Evolutionary conservation across 2,888 invertebrate species (phyloP), one percentile per base, ranked within the genome.

Genomic region (Caenorhabditis afra): DNA sequence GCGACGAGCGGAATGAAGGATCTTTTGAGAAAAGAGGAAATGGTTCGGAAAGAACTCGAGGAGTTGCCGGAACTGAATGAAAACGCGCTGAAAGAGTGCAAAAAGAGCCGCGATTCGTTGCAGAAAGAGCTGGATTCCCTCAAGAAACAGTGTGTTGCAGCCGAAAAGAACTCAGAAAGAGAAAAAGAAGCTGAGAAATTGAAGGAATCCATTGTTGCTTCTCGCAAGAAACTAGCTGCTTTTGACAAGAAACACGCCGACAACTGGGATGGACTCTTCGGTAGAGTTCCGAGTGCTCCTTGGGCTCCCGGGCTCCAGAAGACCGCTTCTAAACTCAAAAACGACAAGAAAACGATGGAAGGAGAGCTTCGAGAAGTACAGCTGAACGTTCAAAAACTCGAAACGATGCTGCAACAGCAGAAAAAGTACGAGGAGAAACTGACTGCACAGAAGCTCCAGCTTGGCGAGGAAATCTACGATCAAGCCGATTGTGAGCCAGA

Each of bases 51-150:
- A 23, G 35, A 55, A 10, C 52, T 79, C 14, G 53, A 47, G 12
- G 23, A 20, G 8, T 47, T 79, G 12, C 74, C 74, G 16, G 61
- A 59, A 14, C 18, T 75, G 8, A 75, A 79, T 45, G 64, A 79
- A 23, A 57, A 73, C 29, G 59, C 57, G 5, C 16, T 79, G 39
- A 52, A 22, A 7, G 37, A 52, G 1, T 47, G 37, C 3, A 67
- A 70, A 44, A 8, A 14, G 2, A 44, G 37, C 12, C 23, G 71
- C 41, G 67, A 73, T 1, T 14, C 14, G 12, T 8, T 49, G 7
- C 58, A 64, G 44, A 79, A 68, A 52, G 41, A 73, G 57, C 14
- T 81, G 23, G 81, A 75, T 22, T 45, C 14, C 0, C 58, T 82
- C 3, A 70, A 71, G 3, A 59, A 50, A n/a, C 44, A 61, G 12